A percentile compares a stretch with the other conserved stretches of the same genome.
These are phyloP conservation scores for Pristis pectinata DNA, from an alignment of 2,797 vertebrate species.

Conservation along the genomic window DNA sequence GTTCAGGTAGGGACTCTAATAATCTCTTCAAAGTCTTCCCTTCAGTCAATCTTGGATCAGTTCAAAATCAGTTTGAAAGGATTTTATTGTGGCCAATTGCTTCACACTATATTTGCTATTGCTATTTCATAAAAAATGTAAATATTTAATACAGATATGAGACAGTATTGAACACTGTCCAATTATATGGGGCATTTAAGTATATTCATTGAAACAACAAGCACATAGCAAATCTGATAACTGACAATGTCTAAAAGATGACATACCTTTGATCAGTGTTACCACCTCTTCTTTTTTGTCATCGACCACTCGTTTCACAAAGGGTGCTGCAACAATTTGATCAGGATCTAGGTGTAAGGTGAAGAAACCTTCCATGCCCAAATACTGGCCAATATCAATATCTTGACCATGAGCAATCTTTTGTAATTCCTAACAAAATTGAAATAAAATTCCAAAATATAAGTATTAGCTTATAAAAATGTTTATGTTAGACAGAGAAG, in stretches of 20 bases:
- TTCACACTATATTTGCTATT: background rate
- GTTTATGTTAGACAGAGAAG: background rate
- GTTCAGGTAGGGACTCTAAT: background rate
- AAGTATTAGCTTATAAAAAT: background rate
- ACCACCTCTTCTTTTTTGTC: background rate
- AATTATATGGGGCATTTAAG: background rate
- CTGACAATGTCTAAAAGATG: background rate
- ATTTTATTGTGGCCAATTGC: background rate
- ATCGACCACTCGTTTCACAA: background rate
- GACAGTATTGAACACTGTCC: background rate
- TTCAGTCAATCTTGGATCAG: background rate
- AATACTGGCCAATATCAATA: background rate
- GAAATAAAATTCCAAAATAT: background rate
- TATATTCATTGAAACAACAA: background rate
- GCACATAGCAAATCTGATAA: background rate
- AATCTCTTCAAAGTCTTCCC: background rate
- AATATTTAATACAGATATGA: background rate
- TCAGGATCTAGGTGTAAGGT: background rate
- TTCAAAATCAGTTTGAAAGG: background rate
- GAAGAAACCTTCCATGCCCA: slow-evolving; percentile 29
- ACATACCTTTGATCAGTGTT: background rate
- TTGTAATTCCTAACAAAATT: background rate
- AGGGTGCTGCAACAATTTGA: background rate
- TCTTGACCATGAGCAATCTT: background rate
- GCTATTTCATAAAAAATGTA: background rate